Evolutionary conservation across 2,113 vertebrate species (phyloP), one percentile per base, ranked within the genome.

Genomic region (Phrynosoma platyrhinos): DNA sequence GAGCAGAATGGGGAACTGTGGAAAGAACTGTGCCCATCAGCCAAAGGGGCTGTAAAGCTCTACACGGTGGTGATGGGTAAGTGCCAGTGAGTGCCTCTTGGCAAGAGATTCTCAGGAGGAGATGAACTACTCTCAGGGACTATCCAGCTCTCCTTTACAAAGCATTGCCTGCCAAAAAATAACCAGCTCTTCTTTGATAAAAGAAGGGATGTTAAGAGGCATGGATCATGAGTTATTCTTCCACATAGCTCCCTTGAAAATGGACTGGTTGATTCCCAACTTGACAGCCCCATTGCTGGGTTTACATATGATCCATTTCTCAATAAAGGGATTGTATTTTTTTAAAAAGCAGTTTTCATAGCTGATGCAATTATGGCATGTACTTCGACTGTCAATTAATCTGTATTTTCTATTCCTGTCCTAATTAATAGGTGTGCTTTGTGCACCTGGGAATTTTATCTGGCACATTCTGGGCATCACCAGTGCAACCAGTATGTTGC

Each of bases 21-120:
- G 98, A 90, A 93, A 0, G 97, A 98, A 88, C 91, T 98, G 80
- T 99, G 98, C 87, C 98, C 98, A 0, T 98, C 98, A 1, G 98
- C 98, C 81, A 98, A 98, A 96, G 98, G 98, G 53, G 98, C 98
- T 2, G 84, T 95, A 66, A 84, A 88, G 12, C 95, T 95, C 68
- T 95, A 95, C 87, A 93, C 83, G 69, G 75, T 2, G 21, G 85
- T 90, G 36, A 91, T 74, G 42, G 87, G 87, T 64, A 20, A 23
- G 9, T 9, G 72, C 23, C 8, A 21, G 72, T 87, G 47, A 92
- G 42, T 55, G 6, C 6, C 78, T 5, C 8, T 4, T n/a, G 14
- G 13, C 25, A 21, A 32, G 42, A 62, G 9, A 20, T 21, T 3
- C 75, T 81, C 3, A 1, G 71, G 4, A 58, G 32, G 52, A 58